Conservation (phyloP, 1,140 invertebrate species). For the Paracyclopina nana region DNA sequence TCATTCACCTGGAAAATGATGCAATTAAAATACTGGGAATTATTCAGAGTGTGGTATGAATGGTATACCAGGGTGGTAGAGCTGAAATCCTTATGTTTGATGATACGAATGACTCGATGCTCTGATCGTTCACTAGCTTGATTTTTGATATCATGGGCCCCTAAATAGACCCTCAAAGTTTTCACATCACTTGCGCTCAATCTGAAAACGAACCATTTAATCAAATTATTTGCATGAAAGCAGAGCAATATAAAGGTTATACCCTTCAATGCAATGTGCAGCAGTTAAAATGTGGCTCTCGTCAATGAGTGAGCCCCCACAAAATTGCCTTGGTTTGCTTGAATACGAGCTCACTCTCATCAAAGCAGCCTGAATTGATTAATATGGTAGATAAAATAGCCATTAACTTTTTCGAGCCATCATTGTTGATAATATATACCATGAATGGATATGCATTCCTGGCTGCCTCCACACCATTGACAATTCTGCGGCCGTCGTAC, state of each 20-base stretch:
- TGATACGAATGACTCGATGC: constrained; percentile 9
- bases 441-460: constrained; percentile 68
- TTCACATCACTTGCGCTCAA: constrained; percentile 15
- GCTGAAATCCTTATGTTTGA: constrained; percentile 17
- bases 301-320: constrained; percentile 17
- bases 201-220: constrained; percentile 18
- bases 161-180: constrained; percentile 16
- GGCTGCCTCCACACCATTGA: constrained; percentile 57
- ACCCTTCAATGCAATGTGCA: constrained; percentile 18
- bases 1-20: constrained; percentile 18
- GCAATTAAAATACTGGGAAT: constrained; percentile 8
- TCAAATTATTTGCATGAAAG: too few relatives aligned
- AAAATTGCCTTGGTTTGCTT: too few relatives aligned
- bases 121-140: constrained; percentile 1
- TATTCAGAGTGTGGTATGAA: neutral
- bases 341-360: too few relatives aligned
- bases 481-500: constrained; percentile 48
- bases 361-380: too few relatives aligned
- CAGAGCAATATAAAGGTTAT: too few relatives aligned
- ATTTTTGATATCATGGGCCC: constrained; percentile 17
- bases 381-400: too few relatives aligned
- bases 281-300: constrained; percentile 17
- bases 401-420: too few relatives aligned
- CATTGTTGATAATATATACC: too few relatives aligned
- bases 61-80: constrained; percentile 17